phyloP scores from a whole-genome alignment of 2,797 vertebrate genomes.

The Liparis tanakae region DNA sequence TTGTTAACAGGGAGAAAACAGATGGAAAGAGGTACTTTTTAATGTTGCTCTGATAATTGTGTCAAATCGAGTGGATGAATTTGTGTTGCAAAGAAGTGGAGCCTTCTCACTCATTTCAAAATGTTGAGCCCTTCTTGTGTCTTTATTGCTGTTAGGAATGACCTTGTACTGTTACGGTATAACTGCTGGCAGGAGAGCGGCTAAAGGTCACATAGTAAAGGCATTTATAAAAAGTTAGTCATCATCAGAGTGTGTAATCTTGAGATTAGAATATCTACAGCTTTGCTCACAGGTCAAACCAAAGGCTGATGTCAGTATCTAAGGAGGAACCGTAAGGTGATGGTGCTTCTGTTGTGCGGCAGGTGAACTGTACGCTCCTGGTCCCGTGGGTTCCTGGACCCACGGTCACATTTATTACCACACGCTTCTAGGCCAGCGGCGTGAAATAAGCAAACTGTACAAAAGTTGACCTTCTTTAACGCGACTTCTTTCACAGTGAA shows the following conservation, averaged over 20 bases:
- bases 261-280: conserved; percentile 31
- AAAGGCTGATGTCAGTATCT: conserved; percentile 32
- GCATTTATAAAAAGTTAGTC: conserved; percentile 28
- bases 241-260: conserved; percentile 19
- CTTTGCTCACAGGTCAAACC: conserved; percentile 17
- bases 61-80: background rate
- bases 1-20: conserved; percentile 4
- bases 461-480: conserved; percentile 41
- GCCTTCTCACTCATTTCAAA: conserved; percentile 5
- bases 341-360: conserved; percentile 21
- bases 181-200: conserved; percentile 14
- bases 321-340: conserved; percentile 19
- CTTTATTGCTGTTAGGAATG: conserved; percentile 27
- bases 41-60: conserved; percentile 26
- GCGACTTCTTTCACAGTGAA: conserved; percentile 67
- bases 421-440: conserved; percentile 38
- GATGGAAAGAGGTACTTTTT: background rate
- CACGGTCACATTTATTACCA: conserved; percentile 36
- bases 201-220: conserved; percentile 35
- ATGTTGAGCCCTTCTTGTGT: background rate
- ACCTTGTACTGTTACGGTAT: conserved; percentile 30
- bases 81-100: conserved; percentile 1
- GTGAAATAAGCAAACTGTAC: conserved; percentile 45
- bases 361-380: conserved; percentile 13
- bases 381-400: conserved; percentile 34